Evolutionary conservation across 1,140 invertebrate species (phyloP), one percentile per base, ranked within the genome.

Genomic region (Lepidurus apus): DNA sequence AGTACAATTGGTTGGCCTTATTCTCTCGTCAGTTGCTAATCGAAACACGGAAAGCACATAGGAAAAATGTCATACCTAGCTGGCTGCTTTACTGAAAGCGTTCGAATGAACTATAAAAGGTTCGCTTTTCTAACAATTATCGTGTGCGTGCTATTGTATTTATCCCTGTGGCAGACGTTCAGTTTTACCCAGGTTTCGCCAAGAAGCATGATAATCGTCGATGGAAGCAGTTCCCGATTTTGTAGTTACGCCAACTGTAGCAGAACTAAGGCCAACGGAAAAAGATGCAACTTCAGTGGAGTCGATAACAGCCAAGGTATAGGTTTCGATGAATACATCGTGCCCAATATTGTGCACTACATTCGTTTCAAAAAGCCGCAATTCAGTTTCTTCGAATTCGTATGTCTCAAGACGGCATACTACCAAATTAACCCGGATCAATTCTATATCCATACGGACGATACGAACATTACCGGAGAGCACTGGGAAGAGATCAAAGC

Each of bases 361-460:
- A 26, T 75, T n/a, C 43, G 80, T 13, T 80, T 79, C 44, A 73
- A 76, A n/a, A 80, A 77, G 75, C 43, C 47, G 17, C 44, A 45
- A 43, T 77, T 80, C 45, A 79, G 26, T 73, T 80, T 80, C 34
- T 74, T 79, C 45, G 80, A 80, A 17, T 80, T 77, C 24, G 24
- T 80, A 24, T 80, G 80, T 77, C 80, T 84, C 13, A 80, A 77
- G 78, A 80, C 84, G 10, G 82, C 82, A 10, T 78, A 80, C 24
- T 34, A 79, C n/a, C 79, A 83, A 65, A 82, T 84, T 21, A 77
- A 77, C 34, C 84, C 84, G 9, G 81, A 82, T 34, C 77, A 77
- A 42, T 79, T 84, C 11, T 73, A 82, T 10, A 81, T 84, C 9
- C 84, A 84, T 75, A 83, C 82, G 17, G 75, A 80, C n/a, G 43